Evolutionary conservation across 2,888 invertebrate genomes (phyloP).

Genomic region (Ceratothoa steindachneri): DNA sequence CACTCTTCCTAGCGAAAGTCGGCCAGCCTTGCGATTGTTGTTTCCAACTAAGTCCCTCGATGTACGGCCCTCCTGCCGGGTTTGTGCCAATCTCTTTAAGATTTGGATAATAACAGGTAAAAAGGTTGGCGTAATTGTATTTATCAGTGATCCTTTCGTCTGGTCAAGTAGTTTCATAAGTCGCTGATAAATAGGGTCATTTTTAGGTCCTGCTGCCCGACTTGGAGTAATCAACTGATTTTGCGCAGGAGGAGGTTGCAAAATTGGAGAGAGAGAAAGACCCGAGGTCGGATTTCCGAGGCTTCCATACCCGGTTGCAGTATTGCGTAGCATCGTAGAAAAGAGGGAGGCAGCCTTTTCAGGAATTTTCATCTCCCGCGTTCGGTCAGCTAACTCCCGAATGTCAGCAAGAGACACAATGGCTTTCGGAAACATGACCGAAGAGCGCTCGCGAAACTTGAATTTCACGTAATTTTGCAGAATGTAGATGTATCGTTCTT

Average conservation of each 20-base stretch:
- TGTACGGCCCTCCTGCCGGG: not conserved
- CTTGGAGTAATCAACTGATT: not conserved
- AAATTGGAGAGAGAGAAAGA: not conserved
- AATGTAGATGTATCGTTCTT: slow-evolving; percentile 44
- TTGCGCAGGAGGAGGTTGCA: not conserved
- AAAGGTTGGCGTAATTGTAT: not conserved
- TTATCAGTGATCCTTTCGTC: not conserved
- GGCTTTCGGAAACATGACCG: slow-evolving; percentile 43
- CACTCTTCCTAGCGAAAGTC: not conserved
- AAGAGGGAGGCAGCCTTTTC: not conserved
- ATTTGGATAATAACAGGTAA: not conserved
- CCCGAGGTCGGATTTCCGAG: not conserved
- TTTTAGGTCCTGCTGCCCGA: not conserved
- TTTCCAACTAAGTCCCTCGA: not conserved
- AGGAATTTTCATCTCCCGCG: slow-evolving; percentile 33
- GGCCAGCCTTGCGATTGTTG: not conserved
- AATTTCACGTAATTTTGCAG: slow-evolving; percentile 34
- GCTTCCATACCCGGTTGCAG: not conserved
- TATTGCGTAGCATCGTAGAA: not conserved
- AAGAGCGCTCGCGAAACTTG: slow-evolving; percentile 36
- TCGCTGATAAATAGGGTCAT: not conserved
- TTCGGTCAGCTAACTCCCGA: slow-evolving; percentile 40
- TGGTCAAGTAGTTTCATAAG: slow-evolving; percentile 1
- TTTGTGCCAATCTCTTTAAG: not conserved
- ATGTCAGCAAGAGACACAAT: slow-evolving; percentile 46